Evolutionary conservation across 2,113 vertebrate genomes (phyloP), one percentile per base, ranked within the genome.

Genomic region (Trogon surrucura): DNA sequence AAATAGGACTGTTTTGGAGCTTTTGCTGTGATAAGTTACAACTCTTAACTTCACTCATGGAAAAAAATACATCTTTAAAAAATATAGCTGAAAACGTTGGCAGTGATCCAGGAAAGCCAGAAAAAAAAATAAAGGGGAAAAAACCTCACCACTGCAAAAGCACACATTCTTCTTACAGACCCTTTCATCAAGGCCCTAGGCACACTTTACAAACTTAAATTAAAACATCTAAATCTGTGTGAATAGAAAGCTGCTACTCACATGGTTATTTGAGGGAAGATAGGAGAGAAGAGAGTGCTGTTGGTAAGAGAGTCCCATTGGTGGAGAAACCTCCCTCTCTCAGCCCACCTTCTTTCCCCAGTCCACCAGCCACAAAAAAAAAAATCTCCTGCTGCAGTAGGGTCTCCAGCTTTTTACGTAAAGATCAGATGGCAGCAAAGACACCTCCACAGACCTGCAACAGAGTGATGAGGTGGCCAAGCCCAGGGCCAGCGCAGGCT

Each of bases 401-500:
- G 57, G 53, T 13, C 27, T 85, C 56, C 41, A 72, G 71, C 21
- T 50, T 75, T 80, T 64, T 45, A 30, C 4, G 0, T 13, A 22
- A 51, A 17, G 7, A 50, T 72, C 21, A 47, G 41, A 50, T 9
- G 34, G 38, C 78, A 91, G 62, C 3, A 66, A n/a, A 91, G 26
- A 34, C 0, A 0, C 5, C 38, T 65, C 17, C 38, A 32, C 29
- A 54, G 48, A 44, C 26, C 69, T 47, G 21, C 30, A 25, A 11
- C 0, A 0, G 26, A 36, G 18, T 12, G 18, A 34, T 1, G 2
- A 74, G 56, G 22, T 20, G 47, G 36, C 53, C 2, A 4, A 75
- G n/a, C 0, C 0, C 70, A 16, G 3, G 20, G 27, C 9, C 41
- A 50, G 26, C 3, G 2, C 0, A 1, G 4, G 22, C 30, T 25